A percentile compares a stretch with the other conserved stretches of the same genome.
Conservation (phyloP, 1,140 invertebrate genomes). For the Rhynchophorus ferrugineus region DNA sequence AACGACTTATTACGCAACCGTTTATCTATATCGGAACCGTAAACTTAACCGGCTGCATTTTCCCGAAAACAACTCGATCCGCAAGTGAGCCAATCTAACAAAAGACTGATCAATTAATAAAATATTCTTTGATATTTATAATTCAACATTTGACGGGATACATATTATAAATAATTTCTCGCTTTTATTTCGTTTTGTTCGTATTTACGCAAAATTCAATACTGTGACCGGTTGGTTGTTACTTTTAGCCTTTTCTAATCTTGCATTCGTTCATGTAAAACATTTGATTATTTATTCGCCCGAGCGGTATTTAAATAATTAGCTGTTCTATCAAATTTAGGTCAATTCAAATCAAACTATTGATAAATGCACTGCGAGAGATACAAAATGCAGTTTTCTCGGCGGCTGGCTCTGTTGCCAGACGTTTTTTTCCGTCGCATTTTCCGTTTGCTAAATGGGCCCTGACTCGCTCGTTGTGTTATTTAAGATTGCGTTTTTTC, state of each 20-base stretch:
- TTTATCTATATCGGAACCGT: too few species aligned
- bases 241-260: conserved; percentile 17
- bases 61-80: neutral
- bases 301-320: conserved; percentile 29
- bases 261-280: conserved; percentile 24
- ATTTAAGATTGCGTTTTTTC: too few species aligned
- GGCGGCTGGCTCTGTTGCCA: conserved; percentile 2
- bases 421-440: neutral
- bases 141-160: conserved; percentile 34
- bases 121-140: conserved; percentile 38
- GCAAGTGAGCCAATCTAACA: conserved; percentile 18
- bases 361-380: conserved; percentile 23
- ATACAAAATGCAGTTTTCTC: conserved; percentile 22
- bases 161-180: conserved; percentile 31
- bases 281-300: conserved; percentile 26
- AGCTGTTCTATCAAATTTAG: conserved; percentile 33
- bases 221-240: conserved; percentile 29
- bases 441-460: neutral
- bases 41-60: too few species aligned
- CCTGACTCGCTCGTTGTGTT: too few species aligned
- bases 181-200: conserved; percentile 34
- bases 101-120: conserved; percentile 35
- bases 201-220: conserved; percentile 34
- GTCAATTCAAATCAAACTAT: conserved; percentile 34
- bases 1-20: too few species aligned